phyloP scores from a whole-genome alignment of 1,140 invertebrate genomes.

The Triops longicaudatus region DNA sequence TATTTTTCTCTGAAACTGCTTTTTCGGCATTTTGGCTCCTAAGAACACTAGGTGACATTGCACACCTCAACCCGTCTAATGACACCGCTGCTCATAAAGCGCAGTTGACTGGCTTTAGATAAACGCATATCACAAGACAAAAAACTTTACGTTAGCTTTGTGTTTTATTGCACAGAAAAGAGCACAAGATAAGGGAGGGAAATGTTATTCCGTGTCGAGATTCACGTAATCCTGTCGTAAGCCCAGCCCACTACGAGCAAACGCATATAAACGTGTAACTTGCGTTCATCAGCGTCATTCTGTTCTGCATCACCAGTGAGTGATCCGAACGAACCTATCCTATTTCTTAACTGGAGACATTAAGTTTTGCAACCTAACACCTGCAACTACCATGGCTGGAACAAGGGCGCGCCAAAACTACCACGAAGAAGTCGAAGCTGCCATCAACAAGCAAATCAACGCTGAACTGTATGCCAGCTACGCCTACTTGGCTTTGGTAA shows the following conservation, averaged over 20 bases:
- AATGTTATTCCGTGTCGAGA: background rate
- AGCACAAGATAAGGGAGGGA: background rate
- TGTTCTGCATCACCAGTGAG: slow-evolving; percentile 30
- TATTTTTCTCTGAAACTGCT: too few relatives aligned
- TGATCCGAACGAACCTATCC: slow-evolving; percentile 19
- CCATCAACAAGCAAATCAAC: slow-evolving; percentile 53
- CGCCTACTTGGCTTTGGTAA: slow-evolving; percentile 49
- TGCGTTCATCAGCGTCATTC: background rate
- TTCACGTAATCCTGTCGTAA: background rate
- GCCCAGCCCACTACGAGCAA: background rate
- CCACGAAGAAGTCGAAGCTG: slow-evolving; percentile 46
- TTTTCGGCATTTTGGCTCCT: too few relatives aligned
- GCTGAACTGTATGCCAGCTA: slow-evolving; percentile 54
- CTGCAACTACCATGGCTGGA: background rate
- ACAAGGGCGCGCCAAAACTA: slow-evolving; percentile 44
- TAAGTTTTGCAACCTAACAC: background rate
- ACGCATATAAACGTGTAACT: background rate
- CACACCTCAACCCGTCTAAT: too few relatives aligned
- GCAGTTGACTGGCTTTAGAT: too few relatives aligned
- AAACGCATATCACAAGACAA: too few relatives aligned
- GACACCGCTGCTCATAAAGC: too few relatives aligned
- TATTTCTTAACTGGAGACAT: background rate
- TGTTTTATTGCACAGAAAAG: background rate
- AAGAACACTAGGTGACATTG: too few relatives aligned
- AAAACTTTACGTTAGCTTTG: background rate